Conservation (phyloP, 2,888 invertebrate species). For the Pristionchus mayeri region DNA sequence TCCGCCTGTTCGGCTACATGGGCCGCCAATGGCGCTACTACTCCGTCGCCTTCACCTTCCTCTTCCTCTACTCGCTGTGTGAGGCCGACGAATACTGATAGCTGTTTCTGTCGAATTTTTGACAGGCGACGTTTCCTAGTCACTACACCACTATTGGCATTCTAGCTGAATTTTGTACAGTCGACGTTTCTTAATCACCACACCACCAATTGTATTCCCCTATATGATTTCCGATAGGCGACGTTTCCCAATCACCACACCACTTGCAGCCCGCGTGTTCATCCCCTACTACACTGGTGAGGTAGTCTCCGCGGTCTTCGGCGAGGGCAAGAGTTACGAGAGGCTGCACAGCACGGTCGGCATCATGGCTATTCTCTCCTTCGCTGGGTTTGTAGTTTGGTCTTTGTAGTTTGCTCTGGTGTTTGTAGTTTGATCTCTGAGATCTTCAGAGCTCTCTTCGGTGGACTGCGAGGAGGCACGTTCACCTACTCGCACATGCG, state of each 20-base stretch:
- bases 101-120: neutral
- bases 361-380: slow-evolving; percentile 71
- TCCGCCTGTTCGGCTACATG: slow-evolving; percentile 73
- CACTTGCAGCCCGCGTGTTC: slow-evolving; percentile 73
- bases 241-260: neutral
- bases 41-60: slow-evolving; percentile 71
- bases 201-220: neutral
- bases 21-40: slow-evolving; percentile 73
- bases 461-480: slow-evolving; percentile 77
- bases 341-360: slow-evolving; percentile 68
- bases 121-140: neutral
- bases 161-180: too few relatives aligned
- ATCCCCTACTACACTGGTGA: slow-evolving; percentile 75
- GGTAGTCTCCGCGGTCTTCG: slow-evolving; percentile 74
- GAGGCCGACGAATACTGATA: neutral
- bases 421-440: neutral
- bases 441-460: slow-evolving; percentile 74
- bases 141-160: neutral
- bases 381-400: slow-evolving; percentile 50
- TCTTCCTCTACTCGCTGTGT: slow-evolving; percentile 73
- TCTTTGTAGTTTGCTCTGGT: slow-evolving; percentile 47
- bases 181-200: neutral
- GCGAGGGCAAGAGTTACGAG: slow-evolving; percentile 68
- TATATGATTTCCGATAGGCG: neutral
- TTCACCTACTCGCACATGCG: slow-evolving; percentile 76